Percentiles rank a stretch among this genome's conserved stretches.
Evolutionary conservation across 1,140 invertebrate species (phyloP).

Genomic region (Trachelipus rathkii): DNA sequence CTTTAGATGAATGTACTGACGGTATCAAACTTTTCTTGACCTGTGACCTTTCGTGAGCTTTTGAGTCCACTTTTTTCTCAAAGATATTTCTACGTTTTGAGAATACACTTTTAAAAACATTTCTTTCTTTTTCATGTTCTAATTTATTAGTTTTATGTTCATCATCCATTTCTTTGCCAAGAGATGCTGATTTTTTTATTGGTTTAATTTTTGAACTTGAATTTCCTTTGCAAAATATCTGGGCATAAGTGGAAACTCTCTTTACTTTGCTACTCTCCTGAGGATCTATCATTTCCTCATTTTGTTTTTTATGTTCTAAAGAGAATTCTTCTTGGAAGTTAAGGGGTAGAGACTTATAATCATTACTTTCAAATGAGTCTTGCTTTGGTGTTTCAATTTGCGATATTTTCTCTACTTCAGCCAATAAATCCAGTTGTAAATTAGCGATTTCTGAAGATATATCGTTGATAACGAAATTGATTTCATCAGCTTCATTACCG

Average conservation of each 20-base stretch:
- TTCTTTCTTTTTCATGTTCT: background rate
- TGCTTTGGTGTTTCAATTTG: background rate
- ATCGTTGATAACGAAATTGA: background rate
- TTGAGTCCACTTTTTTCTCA: background rate
- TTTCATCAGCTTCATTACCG: background rate
- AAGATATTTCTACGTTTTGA: background rate
- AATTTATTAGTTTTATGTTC: background rate
- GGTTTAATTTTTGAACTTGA: background rate
- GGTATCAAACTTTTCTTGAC: background rate
- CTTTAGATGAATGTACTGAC: background rate
- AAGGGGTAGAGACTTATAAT: background rate
- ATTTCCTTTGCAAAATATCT: background rate
- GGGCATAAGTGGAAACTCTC: background rate
- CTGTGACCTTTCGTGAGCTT: background rate
- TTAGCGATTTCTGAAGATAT: background rate
- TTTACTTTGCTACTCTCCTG: background rate
- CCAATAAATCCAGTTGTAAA: background rate
- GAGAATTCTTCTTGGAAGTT: background rate
- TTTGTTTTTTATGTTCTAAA: background rate
- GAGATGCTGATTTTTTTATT: background rate
- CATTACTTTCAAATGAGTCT: background rate
- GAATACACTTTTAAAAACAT: background rate
- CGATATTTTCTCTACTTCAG: background rate
- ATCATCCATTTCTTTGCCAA: background rate
- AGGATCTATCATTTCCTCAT: background rate